Evolutionary conservation across 2,888 invertebrate species (phyloP), one percentile per base, ranked within the genome.

Genomic region (Ceratothoa steindachneri): DNA sequence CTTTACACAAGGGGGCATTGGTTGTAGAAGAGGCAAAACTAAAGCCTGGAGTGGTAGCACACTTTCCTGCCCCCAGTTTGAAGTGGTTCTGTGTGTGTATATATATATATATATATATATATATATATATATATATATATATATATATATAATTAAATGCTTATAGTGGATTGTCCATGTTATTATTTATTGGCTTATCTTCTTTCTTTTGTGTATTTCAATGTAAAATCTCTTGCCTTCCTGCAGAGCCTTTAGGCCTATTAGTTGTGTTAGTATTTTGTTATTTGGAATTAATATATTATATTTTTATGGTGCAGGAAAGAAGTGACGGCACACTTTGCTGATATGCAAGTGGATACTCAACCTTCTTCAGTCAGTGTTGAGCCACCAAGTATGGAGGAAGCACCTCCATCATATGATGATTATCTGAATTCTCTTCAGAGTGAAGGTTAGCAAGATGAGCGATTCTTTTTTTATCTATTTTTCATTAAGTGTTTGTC

Each of bases 361-460:
- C 67, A 52, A 1, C 64, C 31, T 30, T 12, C 60, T 1, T 22
- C 27, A 9, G 27, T 22, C 30, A 29, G 9, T 30, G 52, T n/a
- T 27, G 12, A n/a, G 5, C 22, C 19, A n/a, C 67, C 29, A 24
- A 53, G 27, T n/a, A n/a, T 67, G 30, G 71, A 29, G 19, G 71
- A 71, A n/a, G 64, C 75, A 28, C 75, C 75, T 5, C 75, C 75
- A 52, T 75, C 75, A 0, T 75, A 75, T 69, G 75, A 75, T 51
- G 75, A 75, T 29, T 75, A 75, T 55, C 69, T 75, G 28, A 71
- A 24, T 65, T 75, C 75, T 30, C 30, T 75, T 60, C 19, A 41
- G 41, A 41, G 41, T 41, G 41, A 41, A 41, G 41, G 41, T 41
- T 9, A 41, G 7, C 15, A 41, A 41, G 41, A 15, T 41, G n/a